These are phyloP conservation scores for Cyrtodaria siliqua DNA, from an alignment of 2,888 invertebrate species.

Conservation along the genomic window DNA sequence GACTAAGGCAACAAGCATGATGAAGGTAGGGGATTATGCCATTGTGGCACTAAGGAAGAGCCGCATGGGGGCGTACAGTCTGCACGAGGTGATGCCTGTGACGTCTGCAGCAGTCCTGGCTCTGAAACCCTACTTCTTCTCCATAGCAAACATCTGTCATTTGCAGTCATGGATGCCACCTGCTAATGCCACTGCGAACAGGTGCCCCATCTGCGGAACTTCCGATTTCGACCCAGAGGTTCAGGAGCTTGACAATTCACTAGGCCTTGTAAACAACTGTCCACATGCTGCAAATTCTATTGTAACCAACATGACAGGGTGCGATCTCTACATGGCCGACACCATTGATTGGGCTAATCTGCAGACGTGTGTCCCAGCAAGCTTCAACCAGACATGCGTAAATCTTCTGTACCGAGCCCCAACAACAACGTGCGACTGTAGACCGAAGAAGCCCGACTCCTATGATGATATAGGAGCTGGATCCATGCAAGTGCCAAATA, in stretches of 20 bases:
- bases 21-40: constrained; percentile 37
- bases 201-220: constrained; percentile 56
- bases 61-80: constrained; percentile 13
- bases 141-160: constrained; percentile 37
- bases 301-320: constrained; percentile 21
- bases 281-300: constrained; percentile 6
- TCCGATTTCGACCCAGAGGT: constrained; percentile 26
- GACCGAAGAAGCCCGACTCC: neutral
- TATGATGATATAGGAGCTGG: constrained; percentile 13
- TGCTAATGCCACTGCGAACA: constrained; percentile 22
- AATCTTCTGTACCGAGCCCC: constrained; percentile 14
- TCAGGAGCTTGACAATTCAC: neutral
- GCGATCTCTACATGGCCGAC: constrained; percentile 32
- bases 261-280: neutral
- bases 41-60: constrained; percentile 37
- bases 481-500: neutral
- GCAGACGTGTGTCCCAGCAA: constrained; percentile 31
- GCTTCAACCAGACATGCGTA: constrained; percentile 24
- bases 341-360: constrained; percentile 17
- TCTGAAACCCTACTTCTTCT: constrained; percentile 32
- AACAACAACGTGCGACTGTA: constrained; percentile 36
- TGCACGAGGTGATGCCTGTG: constrained; percentile 50
- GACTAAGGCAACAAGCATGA: constrained; percentile 19
- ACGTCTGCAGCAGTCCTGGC: constrained; percentile 30
- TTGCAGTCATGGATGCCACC: constrained; percentile 49